phyloP scores from a whole-genome alignment of 2,113 vertebrate species.

The Oophaga pumilio region DNA sequence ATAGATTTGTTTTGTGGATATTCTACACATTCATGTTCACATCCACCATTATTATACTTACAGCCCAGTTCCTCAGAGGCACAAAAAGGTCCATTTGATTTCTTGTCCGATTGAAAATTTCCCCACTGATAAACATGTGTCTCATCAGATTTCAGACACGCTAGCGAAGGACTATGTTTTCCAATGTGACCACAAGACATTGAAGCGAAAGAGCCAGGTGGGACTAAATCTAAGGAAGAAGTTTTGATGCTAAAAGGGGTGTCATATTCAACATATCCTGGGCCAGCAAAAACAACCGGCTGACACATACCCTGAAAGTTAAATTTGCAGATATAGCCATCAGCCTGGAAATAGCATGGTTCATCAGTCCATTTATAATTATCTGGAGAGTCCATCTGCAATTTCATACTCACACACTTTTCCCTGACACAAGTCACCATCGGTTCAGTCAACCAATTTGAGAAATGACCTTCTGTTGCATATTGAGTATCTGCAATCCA shows the following conservation, averaged over 20 bases:
- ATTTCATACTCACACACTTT: constrained; percentile 65
- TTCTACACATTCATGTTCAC: constrained; percentile 70
- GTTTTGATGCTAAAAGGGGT: constrained; percentile 69
- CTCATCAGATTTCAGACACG: constrained; percentile 63
- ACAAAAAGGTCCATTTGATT: constrained; percentile 65
- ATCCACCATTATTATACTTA: constrained; percentile 68
- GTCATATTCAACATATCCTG: constrained; percentile 63
- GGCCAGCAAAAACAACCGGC: constrained; percentile 65
- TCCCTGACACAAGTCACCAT: constrained; percentile 63
- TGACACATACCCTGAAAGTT: constrained; percentile 76
- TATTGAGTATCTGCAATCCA: constrained; percentile 62
- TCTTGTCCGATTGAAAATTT: background rate
- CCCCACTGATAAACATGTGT: constrained; percentile 65
- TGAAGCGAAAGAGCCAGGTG: constrained; percentile 68
- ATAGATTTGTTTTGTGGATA: constrained; percentile 37
- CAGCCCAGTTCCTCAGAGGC: constrained; percentile 60
- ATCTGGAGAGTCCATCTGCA: background rate
- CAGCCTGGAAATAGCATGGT: rapidly evolving
- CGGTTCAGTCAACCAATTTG: constrained; percentile 67
- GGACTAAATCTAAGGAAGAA: constrained; percentile 63
- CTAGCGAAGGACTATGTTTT: rapidly evolving
- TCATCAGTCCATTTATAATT: constrained; percentile 65
- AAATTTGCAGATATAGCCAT: constrained; percentile 77
- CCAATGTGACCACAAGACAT: constrained; percentile 61
- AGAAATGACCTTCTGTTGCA: constrained; percentile 59